Conservation (phyloP, 2,888 invertebrate species). For the Thalpophila matura region DNA sequence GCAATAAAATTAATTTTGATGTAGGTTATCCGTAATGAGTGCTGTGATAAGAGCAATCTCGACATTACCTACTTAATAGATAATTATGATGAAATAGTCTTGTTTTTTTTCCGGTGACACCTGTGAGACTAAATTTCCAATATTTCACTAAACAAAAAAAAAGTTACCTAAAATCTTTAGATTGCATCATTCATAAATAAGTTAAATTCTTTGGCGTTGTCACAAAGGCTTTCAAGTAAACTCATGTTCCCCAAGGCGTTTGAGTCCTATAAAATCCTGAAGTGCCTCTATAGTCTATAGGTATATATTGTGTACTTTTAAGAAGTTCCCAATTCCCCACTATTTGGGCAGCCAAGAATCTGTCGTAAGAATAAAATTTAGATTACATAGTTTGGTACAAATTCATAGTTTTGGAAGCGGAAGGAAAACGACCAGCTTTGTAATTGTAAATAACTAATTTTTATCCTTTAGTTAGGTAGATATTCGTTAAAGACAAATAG, state of each 20-base stretch:
- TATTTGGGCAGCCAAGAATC: not conserved
- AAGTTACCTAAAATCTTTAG: no score
- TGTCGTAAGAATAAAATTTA: not conserved
- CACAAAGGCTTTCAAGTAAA: no score
- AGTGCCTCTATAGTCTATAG: no score
- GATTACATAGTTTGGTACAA: not conserved
- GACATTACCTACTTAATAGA: constrained; percentile 9
- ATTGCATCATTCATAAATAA: no score
- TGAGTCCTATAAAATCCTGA: no score
- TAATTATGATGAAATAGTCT: constrained; percentile 38
- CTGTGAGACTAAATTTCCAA: no score
- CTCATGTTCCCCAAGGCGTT: no score
- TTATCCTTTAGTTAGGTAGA: not conserved
- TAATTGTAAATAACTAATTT: not conserved
- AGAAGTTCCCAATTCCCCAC: not conserved
- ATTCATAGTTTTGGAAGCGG: constrained; percentile 3
- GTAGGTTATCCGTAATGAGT: constrained; percentile 34
- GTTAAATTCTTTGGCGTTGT: no score
- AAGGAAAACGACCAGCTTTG: constrained; percentile 13
- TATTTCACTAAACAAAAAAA: no score
- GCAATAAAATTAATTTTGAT: constrained; percentile 30
- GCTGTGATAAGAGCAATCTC: constrained; percentile 35
- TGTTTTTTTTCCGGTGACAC: constrained; percentile 1
- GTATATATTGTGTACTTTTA: no score
- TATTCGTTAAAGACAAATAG: not conserved